phyloP scores from a whole-genome alignment of 2,888 invertebrate species.

The Hofmannophila pseudospretella region DNA sequence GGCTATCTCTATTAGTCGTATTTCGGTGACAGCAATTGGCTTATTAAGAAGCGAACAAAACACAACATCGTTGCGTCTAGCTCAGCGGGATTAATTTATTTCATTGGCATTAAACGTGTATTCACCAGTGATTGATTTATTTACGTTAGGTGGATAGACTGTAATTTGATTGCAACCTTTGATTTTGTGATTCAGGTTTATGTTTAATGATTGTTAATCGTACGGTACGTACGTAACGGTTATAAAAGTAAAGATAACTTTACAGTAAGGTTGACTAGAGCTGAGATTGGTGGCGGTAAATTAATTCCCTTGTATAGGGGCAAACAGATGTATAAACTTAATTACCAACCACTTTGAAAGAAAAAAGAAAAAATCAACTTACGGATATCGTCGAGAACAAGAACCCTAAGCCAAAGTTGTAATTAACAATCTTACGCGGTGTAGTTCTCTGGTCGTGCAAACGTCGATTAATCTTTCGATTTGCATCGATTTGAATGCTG shows the following conservation, averaged over 20 bases:
- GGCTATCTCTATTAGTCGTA: no score
- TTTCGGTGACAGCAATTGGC: constrained; percentile 58
- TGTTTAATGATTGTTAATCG: background rate
- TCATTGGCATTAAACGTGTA: constrained; percentile 30
- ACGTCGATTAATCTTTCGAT: constrained; percentile 65
- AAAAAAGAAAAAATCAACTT: no score
- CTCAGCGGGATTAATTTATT: constrained; percentile 44
- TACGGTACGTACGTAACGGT: no score
- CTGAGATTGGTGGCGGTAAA: no score
- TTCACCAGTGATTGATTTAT: constrained; percentile 37
- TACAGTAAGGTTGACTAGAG: no score
- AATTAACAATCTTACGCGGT: constrained; percentile 36
- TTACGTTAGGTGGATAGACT: constrained; percentile 8
- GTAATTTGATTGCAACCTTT: constrained; percentile 3
- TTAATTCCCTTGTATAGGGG: no score
- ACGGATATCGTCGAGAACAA: no score
- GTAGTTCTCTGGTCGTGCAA: constrained; percentile 39
- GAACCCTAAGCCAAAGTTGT: constrained; percentile 12
- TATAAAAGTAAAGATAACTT: no score
- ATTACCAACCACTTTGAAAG: no score
- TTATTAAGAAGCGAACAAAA: constrained; percentile 62
- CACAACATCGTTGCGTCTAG: constrained; percentile 36
- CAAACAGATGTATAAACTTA: no score
- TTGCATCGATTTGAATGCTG: constrained; percentile 69
- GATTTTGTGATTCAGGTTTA: background rate